Base-by-base conservation (phyloP, 37 sponge, comb jelly and placozoan genomes). In the Lycopodina hypogea region DNA sequence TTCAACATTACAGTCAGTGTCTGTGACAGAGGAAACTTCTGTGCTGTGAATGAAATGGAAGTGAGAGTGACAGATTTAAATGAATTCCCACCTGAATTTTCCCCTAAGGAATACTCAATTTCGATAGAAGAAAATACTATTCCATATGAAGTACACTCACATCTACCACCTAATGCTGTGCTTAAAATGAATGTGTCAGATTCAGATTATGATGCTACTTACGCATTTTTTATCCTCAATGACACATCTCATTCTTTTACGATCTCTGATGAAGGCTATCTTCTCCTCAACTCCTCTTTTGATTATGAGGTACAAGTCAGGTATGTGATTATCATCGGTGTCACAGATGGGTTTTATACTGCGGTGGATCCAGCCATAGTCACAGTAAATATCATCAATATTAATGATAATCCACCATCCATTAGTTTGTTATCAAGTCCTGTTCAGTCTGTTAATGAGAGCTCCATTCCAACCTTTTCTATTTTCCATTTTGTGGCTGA, bases 341-440 rank as follows among this genome's bases (percentile, higher is more conserved):
- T 60, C n/a, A 76, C 61, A 28, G 76, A 84, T 71, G 78, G 84
- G 18, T 36, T 32, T 28, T 71, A 55, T 71, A 61, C 32, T 26
- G 58, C 63, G 3, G 15, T 71, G 14, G 58, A 84, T 15, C 37
- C 86, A 12, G 79, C 91, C 32, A 40, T 39, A 1, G 77, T 90
- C 3, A 69, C 58, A 23, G 52, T 90, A 23, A 75, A 63, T 53
- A 63, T 86, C 2, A 51, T 75, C 33, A 90, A 90, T 62, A 50
- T 79, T 56, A 90, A 90, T 69, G 91, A 90, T 29, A 81, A 90
- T 48, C 69, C 70, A 39, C 91, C 91, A 32, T 14, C 34, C 39
- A 21, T 81, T 30, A 4, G 42, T 2, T 15, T 32, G 1, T 42
- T 61, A 4, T 70, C 56, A 66, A 22, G 36, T 52, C 60, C 59